Evolutionary conservation across 2,888 invertebrate species (phyloP), one percentile per base, ranked within the genome.

Genomic region (Chrysotoxum bicinctum): DNA sequence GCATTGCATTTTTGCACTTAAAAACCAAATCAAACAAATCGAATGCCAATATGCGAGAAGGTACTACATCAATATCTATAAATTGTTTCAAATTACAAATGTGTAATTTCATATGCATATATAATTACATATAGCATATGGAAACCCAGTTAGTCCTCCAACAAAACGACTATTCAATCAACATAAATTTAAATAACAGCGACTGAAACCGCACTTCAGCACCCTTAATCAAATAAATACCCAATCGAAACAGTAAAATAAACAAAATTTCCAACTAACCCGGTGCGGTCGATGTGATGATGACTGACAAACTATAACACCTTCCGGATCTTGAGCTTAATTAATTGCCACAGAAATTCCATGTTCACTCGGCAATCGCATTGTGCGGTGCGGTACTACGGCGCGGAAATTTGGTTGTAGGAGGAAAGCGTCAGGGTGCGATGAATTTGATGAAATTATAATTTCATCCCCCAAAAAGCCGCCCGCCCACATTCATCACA

Each of bases 391-490:
- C 21, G 60, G 26, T 26, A n/a, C n/a, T n/a, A n/a, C n/a, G 37
- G 23, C n/a, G n/a, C 23, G 12, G 35, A 14, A 58, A 58, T 35
- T 58, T 58, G 8, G 35, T n/a, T n/a, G 56, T 37, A 3, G 58
- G 35, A 37, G 58, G 35, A 80, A 70, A 77, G 81, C 82, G 86
- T 82, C 86, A 86, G 82, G 86, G 86, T 86, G 82, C 70, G 86
- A 86, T 86, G 86, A 78, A 74, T 86, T 77, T 86, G 77, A 86
- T 86, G 70, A 86, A 86, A 86, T 86, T 86, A 86, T 86, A 82
- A 82, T 86, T 82, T 82, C 85, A 72, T 66, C 74, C 83, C 64
- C 68, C 62, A 54, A 32, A 74, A 58, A 30, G 10, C 48, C 23
- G 14, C 26, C 37, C 56, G 68, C 62, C 26, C 30, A 40, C 35